Conservation (phyloP, 2,888 invertebrate species). For the Ophion ellenae region DNA sequence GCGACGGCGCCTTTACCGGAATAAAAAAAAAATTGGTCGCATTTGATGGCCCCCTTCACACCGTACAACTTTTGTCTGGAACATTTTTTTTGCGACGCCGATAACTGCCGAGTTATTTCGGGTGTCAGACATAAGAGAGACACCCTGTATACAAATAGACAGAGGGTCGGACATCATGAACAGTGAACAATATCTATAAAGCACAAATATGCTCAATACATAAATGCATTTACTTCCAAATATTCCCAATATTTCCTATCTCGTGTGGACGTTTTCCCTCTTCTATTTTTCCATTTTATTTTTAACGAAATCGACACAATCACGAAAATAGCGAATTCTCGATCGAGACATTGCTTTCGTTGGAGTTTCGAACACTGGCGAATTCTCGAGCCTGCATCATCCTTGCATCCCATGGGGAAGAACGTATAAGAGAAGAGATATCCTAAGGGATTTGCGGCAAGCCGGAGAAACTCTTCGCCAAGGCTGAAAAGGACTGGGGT, state of each 20-base stretch:
- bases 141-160: too few relatives aligned
- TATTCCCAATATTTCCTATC: too few relatives aligned
- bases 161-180: too few relatives aligned
- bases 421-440: conserved; percentile 36
- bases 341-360: neutral
- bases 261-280: too few relatives aligned
- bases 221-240: neutral
- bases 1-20: too few relatives aligned
- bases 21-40: too few relatives aligned
- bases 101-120: too few relatives aligned
- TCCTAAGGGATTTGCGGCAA: conserved; percentile 30
- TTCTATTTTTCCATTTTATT: neutral
- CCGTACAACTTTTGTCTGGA: too few relatives aligned
- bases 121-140: too few relatives aligned
- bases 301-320: neutral
- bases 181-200: too few relatives aligned
- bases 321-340: neutral
- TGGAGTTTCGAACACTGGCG: neutral
- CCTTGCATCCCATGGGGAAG: neutral
- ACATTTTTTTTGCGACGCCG: too few relatives aligned
- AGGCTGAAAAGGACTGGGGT: neutral
- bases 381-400: neutral
- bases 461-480: neutral
- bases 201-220: neutral
- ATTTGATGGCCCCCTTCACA: too few relatives aligned